Evolutionary conservation across 2,888 invertebrate species (phyloP), one percentile per base, ranked within the genome.

Genomic region (Catocala fraxini): DNA sequence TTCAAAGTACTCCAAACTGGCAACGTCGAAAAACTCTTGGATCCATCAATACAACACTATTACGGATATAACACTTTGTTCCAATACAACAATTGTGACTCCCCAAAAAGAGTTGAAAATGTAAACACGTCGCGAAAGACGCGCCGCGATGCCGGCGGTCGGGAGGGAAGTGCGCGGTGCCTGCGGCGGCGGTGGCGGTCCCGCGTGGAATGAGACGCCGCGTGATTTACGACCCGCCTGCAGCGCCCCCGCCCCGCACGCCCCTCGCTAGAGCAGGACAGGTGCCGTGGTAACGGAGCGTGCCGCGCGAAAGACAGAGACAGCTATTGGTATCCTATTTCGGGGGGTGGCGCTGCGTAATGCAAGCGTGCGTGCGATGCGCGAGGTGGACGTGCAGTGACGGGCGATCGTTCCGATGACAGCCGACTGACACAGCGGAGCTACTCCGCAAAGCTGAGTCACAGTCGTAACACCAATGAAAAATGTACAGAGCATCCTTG

Each of bases 191-290:
- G 84, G 89, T 93, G 93, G 92, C 89, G 89, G 89, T 90, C 93
- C 91, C 94, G 94, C 94, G 93, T 91, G 94, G 94, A 94, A 94
- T 94, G 94, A 94, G 93, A 92, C 86, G 88, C 91, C 89, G 89
- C 87, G 92, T 94, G 94, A 94, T 94, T 94, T 94, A 94, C 94
- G 94, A 93, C 92, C 93, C 93, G 93, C 94, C 93, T 93, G 93
- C 94, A 93, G 91, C 91, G 88, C 91, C 92, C 93, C 88, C 89
- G 85, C 89, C 92, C 93, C 91, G 88, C 90, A 81, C 90, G 84
- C 88, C 89, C 87, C 89, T 82, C 89, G 82, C 75, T 68, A 78
- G 89, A 92, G 68, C 70, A 86, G 83, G 92, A 92, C 74, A 77
- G 80, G 73, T 68, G 84, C 82, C 71, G 62, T 64, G 56, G 61